phyloP scores from a whole-genome alignment of 2,888 invertebrate species.

The Amphipyra tragopoginis region DNA sequence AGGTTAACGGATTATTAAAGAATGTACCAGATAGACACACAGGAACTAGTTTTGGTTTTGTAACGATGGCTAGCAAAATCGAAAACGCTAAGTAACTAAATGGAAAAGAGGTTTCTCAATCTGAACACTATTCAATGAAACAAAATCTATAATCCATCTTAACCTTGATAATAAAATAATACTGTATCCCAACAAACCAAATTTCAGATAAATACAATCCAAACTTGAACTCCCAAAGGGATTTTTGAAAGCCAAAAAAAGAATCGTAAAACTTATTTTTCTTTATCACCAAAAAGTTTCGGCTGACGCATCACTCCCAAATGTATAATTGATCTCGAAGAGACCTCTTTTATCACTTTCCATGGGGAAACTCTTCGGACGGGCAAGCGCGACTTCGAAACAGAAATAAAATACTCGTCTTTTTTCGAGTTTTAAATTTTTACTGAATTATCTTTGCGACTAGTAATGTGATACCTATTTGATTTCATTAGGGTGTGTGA shows the following conservation, averaged over 20 bases:
- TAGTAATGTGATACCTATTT: no score
- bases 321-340: constrained; percentile 62
- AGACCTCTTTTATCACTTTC: constrained; percentile 40
- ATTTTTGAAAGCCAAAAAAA: constrained; percentile 26
- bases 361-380: constrained; percentile 14
- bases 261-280: constrained; percentile 46
- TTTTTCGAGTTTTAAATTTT: background rate
- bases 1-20: no score
- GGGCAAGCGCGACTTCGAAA: constrained; percentile 10
- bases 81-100: no score
- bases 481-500: no score
- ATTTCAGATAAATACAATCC: constrained; percentile 27
- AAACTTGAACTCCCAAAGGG: constrained; percentile 26
- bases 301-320: constrained; percentile 57
- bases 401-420: background rate
- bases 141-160: no score
- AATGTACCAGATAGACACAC: no score
- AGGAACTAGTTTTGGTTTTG: no score
- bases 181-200: constrained; percentile 5
- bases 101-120: no score
- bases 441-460: no score
- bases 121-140: no score
- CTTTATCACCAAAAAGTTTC: constrained; percentile 52
- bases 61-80: no score
- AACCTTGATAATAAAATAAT: background rate